phyloP scores from a whole-genome alignment of 2,113 vertebrate species.

The Cyrtonyx montezumae region DNA sequence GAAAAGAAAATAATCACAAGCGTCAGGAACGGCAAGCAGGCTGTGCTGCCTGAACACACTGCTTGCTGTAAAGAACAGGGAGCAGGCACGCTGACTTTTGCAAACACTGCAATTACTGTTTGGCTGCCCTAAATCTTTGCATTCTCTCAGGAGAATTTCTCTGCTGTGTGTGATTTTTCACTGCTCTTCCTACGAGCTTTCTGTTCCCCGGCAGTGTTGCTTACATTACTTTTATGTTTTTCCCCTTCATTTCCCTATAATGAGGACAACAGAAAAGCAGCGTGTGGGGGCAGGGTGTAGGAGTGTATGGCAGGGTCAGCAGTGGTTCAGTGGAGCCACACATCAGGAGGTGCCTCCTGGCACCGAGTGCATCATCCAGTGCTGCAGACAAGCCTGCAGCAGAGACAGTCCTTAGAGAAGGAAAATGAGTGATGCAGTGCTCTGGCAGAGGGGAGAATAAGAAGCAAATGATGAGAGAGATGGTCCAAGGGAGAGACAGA shows the following conservation, averaged over 20 bases:
- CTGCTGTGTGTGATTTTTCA: not conserved
- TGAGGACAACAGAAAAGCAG: not conserved
- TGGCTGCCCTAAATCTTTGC: slow-evolving; percentile 23
- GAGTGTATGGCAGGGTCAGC: not conserved
- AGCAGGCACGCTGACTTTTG: not conserved
- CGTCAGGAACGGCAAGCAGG: not conserved
- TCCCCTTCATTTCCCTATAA: not conserved
- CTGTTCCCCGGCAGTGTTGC: not conserved
- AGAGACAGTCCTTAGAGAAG: not conserved
- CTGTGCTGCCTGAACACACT: not conserved
- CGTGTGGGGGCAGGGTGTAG: not conserved
- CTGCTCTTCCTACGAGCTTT: not conserved
- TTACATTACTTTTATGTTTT: not conserved
- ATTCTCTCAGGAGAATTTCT: not conserved
- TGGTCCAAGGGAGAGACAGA: not conserved
- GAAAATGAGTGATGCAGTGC: not conserved
- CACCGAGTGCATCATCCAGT: not conserved
- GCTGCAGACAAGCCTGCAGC: not conserved
- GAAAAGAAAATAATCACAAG: not conserved
- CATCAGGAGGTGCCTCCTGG: not conserved
- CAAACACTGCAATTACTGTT: not conserved
- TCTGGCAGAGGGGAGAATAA: not conserved
- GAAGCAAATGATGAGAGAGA: not conserved
- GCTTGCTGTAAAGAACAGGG: not conserved
- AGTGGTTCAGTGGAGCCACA: not conserved